phyloP scores from a whole-genome alignment of 2,797 vertebrate species.

The Coreius guichenoti region DNA sequence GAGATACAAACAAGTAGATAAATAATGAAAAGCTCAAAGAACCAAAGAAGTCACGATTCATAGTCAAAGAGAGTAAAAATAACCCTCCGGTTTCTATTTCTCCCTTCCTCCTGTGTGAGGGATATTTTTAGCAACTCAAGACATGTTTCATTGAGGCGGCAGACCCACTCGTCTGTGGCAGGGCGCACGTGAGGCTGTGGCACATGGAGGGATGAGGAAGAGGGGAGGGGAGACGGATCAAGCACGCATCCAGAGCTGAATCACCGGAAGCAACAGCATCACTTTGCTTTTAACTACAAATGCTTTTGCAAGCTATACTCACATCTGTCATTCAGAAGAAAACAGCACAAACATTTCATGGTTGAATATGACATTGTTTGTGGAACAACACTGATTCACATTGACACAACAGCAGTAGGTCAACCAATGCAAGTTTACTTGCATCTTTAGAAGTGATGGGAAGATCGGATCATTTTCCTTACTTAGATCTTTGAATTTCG shows the following conservation, averaged over 20 bases:
- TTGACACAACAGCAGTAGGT: neutral
- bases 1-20: slow-evolving; percentile 29
- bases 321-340: slow-evolving; percentile 29
- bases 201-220: slow-evolving; percentile 44
- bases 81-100: slow-evolving; percentile 69
- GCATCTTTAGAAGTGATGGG: neutral
- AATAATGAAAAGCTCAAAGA: slow-evolving; percentile 43
- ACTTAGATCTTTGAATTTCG: neutral
- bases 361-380: neutral
- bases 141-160: slow-evolving; percentile 62
- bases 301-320: slow-evolving; percentile 3
- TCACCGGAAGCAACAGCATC: slow-evolving; percentile 21
- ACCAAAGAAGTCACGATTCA: slow-evolving; percentile 49
- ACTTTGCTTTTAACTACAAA: slow-evolving; percentile 3
- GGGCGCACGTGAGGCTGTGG: slow-evolving; percentile 44
- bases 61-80: slow-evolving; percentile 55
- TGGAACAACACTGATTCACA: neutral
- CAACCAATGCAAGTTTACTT: neutral
- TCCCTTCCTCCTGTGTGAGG: slow-evolving; percentile 55
- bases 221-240: slow-evolving; percentile 14
- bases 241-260: slow-evolving; percentile 15
- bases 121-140: slow-evolving; percentile 74
- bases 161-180: slow-evolving; percentile 65
- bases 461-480: neutral
- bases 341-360: neutral